These are phyloP conservation scores for Heterochromis multidens DNA, from an alignment of 2,113 vertebrate genomes.

Conservation along the genomic window DNA sequence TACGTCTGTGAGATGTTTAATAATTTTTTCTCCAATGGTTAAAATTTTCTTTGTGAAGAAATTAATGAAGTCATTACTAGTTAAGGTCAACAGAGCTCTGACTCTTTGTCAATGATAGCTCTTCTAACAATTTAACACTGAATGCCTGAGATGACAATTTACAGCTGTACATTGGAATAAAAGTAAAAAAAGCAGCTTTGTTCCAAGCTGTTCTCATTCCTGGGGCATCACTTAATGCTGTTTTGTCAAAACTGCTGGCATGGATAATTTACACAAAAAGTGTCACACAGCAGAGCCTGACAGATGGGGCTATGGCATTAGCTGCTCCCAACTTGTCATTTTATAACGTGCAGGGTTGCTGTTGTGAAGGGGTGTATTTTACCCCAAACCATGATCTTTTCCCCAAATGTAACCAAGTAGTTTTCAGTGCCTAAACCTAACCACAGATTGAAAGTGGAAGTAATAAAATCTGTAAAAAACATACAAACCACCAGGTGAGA, in stretches of 20 bases:
- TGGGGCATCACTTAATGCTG: neutral
- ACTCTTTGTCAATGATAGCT: no score
- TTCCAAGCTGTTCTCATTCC: neutral
- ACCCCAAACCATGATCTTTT: no score
- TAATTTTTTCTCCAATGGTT: no score
- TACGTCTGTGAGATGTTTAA: no score
- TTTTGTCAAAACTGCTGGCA: neutral
- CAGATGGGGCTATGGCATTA: neutral
- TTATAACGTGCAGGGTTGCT: neutral
- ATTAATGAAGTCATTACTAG: no score
- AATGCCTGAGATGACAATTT: neutral
- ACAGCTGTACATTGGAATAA: neutral
- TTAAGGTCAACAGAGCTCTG: no score
- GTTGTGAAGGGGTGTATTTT: neutral
- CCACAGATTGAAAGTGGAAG: neutral
- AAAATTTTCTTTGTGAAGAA: no score
- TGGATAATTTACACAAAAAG: neutral
- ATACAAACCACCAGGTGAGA: no score
- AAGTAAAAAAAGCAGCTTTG: neutral
- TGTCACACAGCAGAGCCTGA: neutral
- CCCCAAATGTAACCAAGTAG: neutral
- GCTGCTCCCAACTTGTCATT: neutral
- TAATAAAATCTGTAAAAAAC: accelerated
- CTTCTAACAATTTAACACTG: neutral
- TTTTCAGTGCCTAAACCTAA: neutral